A percentile compares a stretch with the other conserved stretches of the same genome.
Evolutionary conservation across 2,113 vertebrate species (phyloP).

Genomic region (Collichthys lucidus): DNA sequence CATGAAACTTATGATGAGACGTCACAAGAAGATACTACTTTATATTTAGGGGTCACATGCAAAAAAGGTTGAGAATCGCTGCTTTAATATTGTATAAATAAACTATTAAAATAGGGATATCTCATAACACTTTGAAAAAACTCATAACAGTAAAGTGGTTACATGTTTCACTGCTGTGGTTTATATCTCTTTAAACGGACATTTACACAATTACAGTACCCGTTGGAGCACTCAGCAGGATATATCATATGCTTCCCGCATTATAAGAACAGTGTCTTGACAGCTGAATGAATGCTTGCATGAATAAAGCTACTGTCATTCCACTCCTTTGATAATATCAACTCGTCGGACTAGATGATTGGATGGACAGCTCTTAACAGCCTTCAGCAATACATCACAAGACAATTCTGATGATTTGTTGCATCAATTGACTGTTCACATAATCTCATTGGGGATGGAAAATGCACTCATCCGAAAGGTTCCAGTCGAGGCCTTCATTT

Average conservation of each 20-base stretch:
- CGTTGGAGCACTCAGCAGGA: background rate
- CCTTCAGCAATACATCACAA: slow-evolving; percentile 74
- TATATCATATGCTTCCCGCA: background rate
- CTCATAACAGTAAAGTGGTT: background rate
- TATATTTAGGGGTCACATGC: background rate
- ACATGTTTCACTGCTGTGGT: background rate
- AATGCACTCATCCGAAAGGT: slow-evolving; percentile 76
- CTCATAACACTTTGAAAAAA: too few relatives aligned
- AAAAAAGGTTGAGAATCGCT: background rate
- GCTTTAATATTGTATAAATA: background rate
- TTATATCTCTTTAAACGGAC: background rate
- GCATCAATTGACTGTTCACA: slow-evolving; percentile 71
- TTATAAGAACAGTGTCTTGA: slow-evolving; percentile 9
- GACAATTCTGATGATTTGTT: slow-evolving; percentile 78
- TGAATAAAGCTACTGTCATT: slow-evolving; percentile 54
- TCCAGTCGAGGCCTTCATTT: slow-evolving; percentile 72
- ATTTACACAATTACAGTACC: background rate
- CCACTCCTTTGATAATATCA: slow-evolving; percentile 62
- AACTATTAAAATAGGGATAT: background rate
- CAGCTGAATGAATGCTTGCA: slow-evolving; percentile 31
- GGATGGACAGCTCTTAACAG: slow-evolving; percentile 68
- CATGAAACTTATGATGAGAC: background rate
- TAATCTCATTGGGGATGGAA: slow-evolving; percentile 74
- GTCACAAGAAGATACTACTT: background rate
- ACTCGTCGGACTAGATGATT: slow-evolving; percentile 57